Conservation (phyloP, 2,113 vertebrate species). For the Corythaeola cristata region DNA sequence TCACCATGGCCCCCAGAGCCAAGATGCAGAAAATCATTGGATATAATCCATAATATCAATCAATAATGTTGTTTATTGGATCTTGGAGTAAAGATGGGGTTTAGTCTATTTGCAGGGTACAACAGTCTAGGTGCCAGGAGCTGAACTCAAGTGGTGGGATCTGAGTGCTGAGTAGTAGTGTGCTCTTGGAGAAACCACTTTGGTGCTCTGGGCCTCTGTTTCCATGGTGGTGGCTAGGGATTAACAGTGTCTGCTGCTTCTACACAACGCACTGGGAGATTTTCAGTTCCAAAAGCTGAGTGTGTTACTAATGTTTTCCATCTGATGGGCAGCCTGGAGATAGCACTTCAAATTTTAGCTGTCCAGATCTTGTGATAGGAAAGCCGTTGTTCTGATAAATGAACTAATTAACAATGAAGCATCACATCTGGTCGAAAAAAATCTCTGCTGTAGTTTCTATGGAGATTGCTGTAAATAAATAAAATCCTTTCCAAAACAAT, state of each 20-base stretch:
- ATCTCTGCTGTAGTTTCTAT: constrained; percentile 22
- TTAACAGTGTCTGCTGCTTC: neutral
- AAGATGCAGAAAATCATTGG: neutral
- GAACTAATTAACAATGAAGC: constrained; percentile 33
- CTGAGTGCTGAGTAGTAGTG: accelerated
- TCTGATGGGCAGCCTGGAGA: neutral
- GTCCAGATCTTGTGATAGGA: neutral
- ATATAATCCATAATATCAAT: neutral
- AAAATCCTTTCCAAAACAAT: constrained; percentile 15
- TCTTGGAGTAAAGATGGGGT: neutral
- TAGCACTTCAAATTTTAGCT: neutral
- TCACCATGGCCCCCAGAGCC: neutral
- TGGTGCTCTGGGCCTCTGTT: neutral
- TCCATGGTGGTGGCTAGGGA: neutral
- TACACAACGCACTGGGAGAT: neutral
- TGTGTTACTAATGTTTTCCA: constrained; percentile 26
- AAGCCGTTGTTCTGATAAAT: neutral
- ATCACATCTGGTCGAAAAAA: constrained; percentile 22
- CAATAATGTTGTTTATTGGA: neutral
- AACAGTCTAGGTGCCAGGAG: neutral
- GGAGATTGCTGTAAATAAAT: constrained; percentile 44
- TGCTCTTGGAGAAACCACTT: neutral
- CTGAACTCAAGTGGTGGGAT: neutral
- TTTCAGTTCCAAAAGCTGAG: neutral
- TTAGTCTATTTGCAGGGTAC: neutral